Percentiles rank a stretch among this genome's conserved stretches.
Conservation (phyloP, 2,113 vertebrate genomes). For the Morone chrysops region DNA sequence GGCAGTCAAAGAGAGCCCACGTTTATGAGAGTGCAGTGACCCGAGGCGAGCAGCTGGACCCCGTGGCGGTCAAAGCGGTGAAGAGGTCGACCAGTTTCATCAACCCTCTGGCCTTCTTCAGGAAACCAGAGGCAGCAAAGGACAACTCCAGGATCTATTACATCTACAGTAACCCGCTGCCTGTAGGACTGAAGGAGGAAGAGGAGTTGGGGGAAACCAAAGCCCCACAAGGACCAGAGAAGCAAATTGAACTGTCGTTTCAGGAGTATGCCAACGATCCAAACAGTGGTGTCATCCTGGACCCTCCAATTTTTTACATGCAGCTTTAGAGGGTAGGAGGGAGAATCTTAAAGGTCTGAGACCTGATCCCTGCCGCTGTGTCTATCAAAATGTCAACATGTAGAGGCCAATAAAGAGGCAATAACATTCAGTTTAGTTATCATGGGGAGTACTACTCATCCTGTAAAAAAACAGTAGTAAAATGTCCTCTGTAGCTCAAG, state of each 20-base stretch:
- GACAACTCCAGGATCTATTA: slow-evolving; percentile 83
- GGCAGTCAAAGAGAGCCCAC: slow-evolving; percentile 72
- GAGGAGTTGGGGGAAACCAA: slow-evolving; percentile 48
- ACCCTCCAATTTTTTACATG: slow-evolving; percentile 83
- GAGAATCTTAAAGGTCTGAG: background rate
- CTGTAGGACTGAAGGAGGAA: slow-evolving; percentile 75
- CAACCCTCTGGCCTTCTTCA: slow-evolving; percentile 75
- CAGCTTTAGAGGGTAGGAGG: slow-evolving; percentile 71
- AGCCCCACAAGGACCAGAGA: background rate
- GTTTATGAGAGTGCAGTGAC: slow-evolving; percentile 77
- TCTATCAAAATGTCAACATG: slow-evolving; percentile 4
- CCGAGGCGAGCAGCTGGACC: slow-evolving; percentile 34
- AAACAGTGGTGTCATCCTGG: slow-evolving; percentile 71
- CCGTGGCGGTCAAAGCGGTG: slow-evolving; percentile 66
- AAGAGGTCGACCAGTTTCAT: slow-evolving; percentile 77
- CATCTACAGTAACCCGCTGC: slow-evolving; percentile 85
- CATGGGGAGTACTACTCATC: background rate
- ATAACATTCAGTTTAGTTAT: background rate
- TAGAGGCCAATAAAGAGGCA: background rate
- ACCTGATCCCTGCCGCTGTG: background rate
- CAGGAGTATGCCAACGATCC: slow-evolving; percentile 67
- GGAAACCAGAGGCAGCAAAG: slow-evolving; percentile 55
- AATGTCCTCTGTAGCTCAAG: background rate
- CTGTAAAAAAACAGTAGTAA: background rate
- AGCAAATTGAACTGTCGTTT: slow-evolving; percentile 26